These are phyloP conservation scores for Coryphaenoides rupestris DNA, from an alignment of 2,113 vertebrate genomes.

Conservation along the genomic window DNA sequence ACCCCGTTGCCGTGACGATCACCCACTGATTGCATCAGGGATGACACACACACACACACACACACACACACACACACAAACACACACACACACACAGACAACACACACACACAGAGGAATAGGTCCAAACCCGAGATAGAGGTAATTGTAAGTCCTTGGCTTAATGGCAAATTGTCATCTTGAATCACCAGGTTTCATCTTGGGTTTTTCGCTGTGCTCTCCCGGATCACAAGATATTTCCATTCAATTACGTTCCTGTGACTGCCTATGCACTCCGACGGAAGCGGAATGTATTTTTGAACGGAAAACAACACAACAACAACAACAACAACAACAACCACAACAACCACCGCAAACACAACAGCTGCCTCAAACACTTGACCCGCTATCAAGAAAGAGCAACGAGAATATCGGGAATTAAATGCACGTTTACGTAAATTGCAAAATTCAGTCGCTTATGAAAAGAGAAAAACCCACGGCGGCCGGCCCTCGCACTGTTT, in stretches of 20 bases:
- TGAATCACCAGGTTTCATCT: too few relatives aligned
- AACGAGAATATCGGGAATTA: too few relatives aligned
- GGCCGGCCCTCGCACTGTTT: too few relatives aligned
- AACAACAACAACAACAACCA: too few relatives aligned
- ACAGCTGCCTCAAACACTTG: background rate
- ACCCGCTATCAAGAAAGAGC: too few relatives aligned
- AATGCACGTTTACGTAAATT: too few relatives aligned
- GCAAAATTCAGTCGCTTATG: too few relatives aligned
- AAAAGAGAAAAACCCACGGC: too few relatives aligned
- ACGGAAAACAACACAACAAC: slow-evolving; percentile 29
- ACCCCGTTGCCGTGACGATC: too few relatives aligned
- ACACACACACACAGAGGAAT: background rate
- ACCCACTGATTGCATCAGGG: too few relatives aligned
- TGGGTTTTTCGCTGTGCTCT: slow-evolving; percentile 27
- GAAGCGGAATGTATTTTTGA: slow-evolving; percentile 8
- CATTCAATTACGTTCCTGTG: slow-evolving; percentile 20
- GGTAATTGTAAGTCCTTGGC: slow-evolving; percentile 58
- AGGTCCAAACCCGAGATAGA: slow-evolving; percentile 25
- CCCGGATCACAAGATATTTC: slow-evolving; percentile 28
- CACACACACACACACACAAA: background rate
- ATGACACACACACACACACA: background rate
- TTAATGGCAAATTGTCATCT: slow-evolving; percentile 54
- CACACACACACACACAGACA: background rate
- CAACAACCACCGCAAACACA: too few relatives aligned
- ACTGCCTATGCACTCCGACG: background rate